Base-by-base conservation (phyloP, 2,113 vertebrate species). In the Lipophrys pholis region DNA sequence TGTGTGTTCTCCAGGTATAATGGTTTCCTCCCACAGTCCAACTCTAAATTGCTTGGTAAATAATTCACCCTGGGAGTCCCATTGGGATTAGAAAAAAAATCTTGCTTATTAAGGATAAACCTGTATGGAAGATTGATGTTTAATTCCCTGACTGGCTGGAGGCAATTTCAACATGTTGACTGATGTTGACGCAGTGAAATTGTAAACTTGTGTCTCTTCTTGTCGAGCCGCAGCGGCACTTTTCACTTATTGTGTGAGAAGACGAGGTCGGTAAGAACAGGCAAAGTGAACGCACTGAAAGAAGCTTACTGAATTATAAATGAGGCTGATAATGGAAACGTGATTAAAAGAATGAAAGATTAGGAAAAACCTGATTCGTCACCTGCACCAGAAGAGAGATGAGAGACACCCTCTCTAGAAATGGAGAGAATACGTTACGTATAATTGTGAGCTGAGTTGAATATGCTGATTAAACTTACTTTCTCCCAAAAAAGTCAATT, bases 301-400 rank as follows among this genome's bases (percentile, higher is more conserved):
- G 42, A 58, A 41, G 11, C 10, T 6, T n/a, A 5, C 50, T 80
- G 53, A 87, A 88, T 87, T 40, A 81, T 78, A 41, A 58, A 87
- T 87, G 48, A 12, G 11, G n/a, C 21, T 51, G n/a, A 78, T 64
- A 80, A 80, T 69, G 52, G 66, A 77, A 76, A 76, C 54, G 10
- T 56, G 69, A 78, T 57, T 52, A 35, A 58, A 85, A 80, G 21
- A 69, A 73, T 78, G 40, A 81, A 84, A 65, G 59, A 74, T 68
- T 30, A 36, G 42, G 5, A 61, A 43, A 21, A 49, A 69, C 52
- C 50, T 15, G 50, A 14, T 68, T 41, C 59, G 66, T 73, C 56
- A 59, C 69, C 54, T 69, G 39, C 57, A 54, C 16, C 51, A 15
- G 17, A 69, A 16, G 51, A 39, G 54, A 49, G 14, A 72, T 11